Conservation (phyloP, 1,140 invertebrate genomes). For the Sarcophaga bullata region DNA sequence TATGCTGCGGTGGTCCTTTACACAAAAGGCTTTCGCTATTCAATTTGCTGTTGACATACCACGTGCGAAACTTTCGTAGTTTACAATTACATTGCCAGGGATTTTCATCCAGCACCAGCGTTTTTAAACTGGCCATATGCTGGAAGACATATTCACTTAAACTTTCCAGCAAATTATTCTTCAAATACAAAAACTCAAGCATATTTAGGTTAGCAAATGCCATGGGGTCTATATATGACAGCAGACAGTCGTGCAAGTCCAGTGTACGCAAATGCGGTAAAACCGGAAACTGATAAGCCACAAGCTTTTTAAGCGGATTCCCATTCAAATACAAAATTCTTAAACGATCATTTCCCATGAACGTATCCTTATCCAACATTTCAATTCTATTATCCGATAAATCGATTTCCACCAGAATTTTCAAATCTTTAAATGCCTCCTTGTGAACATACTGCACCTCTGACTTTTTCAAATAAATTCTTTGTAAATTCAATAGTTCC, state of each 20-base stretch:
- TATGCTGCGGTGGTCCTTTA: slow-evolving; percentile 70
- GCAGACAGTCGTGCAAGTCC: slow-evolving; percentile 80
- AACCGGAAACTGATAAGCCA: slow-evolving; percentile 75
- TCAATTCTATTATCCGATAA: slow-evolving; percentile 79
- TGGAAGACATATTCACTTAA: slow-evolving; percentile 74
- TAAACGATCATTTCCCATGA: slow-evolving; percentile 78
- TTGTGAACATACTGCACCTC: slow-evolving; percentile 79
- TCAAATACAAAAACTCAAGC: slow-evolving; percentile 77
- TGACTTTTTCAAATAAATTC: slow-evolving; percentile 80
- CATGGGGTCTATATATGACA: slow-evolving; percentile 76
- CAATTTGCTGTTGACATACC: slow-evolving; percentile 77
- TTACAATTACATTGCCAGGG: slow-evolving; percentile 90
- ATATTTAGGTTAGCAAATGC: slow-evolving; percentile 75
- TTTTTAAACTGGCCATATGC: slow-evolving; percentile 77
- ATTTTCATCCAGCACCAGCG: slow-evolving; percentile 83
- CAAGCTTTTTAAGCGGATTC: slow-evolving; percentile 75
- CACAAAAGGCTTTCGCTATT: slow-evolving; percentile 76
- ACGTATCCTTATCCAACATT: slow-evolving; percentile 76
- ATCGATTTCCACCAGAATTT: slow-evolving; percentile 88
- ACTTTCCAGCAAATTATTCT: slow-evolving; percentile 75
- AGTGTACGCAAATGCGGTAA: slow-evolving; percentile 77
- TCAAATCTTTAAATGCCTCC: slow-evolving; percentile 86
- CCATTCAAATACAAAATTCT: slow-evolving; percentile 75
- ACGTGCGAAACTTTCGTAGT: slow-evolving; percentile 81
- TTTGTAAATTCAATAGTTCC: slow-evolving; percentile 84